These are phyloP conservation scores for Acrossocheilus wenchowensis DNA, from an alignment of 2,797 vertebrate species.

Conservation along the genomic window DNA sequence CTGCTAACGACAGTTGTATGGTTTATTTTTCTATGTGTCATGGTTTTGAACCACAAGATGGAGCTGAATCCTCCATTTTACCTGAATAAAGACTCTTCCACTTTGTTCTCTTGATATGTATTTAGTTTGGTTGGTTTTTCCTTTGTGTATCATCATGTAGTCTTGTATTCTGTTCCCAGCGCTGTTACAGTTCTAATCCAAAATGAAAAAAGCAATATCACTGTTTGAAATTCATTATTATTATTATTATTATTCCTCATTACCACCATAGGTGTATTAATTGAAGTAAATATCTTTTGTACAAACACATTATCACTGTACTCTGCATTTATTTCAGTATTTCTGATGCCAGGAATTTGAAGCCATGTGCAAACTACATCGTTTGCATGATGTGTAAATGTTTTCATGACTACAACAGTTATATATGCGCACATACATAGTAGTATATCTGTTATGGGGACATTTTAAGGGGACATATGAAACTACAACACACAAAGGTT, in stretches of 20 bases:
- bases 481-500: not conserved
- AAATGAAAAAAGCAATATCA: constrained; percentile 95
- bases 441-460: no score
- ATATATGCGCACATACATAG: not conserved
- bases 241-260: constrained; percentile 85
- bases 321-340: constrained; percentile 79
- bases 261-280: constrained; percentile 96
- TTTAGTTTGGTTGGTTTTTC: constrained; percentile 61
- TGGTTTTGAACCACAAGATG: constrained; percentile 57
- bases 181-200: constrained; percentile 91
- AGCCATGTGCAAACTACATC: not conserved
- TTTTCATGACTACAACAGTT: constrained; percentile 1
- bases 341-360: constrained; percentile 14
- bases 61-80: constrained; percentile 75
- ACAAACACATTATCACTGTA: constrained; percentile 86
- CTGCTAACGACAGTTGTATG: constrained; percentile 53
- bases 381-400: not conserved
- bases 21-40: constrained; percentile 65
- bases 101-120: constrained; percentile 68
- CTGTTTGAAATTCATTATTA: constrained; percentile 90
- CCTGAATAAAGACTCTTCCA: constrained; percentile 67
- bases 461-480: not conserved
- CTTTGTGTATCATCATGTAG: constrained; percentile 81
- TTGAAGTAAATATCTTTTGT: constrained; percentile 98
- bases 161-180: constrained; percentile 86